A percentile compares a stretch with the other conserved stretches of the same genome.
Conservation (phyloP, 2,797 vertebrate genomes). For the Gadopsis marmoratus region DNA sequence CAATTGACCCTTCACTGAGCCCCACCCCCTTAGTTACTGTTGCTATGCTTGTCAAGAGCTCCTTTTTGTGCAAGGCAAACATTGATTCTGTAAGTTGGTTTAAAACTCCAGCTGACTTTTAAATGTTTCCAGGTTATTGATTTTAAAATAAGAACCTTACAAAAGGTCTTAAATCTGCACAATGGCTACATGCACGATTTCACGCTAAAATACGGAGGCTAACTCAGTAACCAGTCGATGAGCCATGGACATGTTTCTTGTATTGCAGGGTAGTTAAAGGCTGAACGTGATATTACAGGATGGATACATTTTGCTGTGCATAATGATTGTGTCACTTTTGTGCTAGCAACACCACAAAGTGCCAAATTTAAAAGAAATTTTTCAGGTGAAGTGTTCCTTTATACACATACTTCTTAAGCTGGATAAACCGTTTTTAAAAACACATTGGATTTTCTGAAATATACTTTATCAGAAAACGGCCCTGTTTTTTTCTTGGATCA, state of each 20-base stretch:
- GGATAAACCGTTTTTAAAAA: not conserved
- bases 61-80: not conserved
- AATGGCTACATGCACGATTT: not conserved
- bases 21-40: not conserved
- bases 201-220: not conserved
- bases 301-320: not conserved
- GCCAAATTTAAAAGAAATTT: not conserved
- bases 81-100: not conserved
- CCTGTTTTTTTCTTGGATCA: not conserved
- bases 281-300: not conserved
- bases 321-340: not conserved
- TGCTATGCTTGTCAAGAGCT: not conserved
- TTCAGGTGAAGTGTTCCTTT: not conserved
- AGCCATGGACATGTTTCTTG: not conserved
- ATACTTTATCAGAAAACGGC: not conserved
- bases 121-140: not conserved
- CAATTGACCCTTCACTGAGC: too few relatives aligned
- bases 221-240: not conserved
- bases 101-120: not conserved
- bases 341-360: conserved; percentile 3
- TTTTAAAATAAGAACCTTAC: not conserved
- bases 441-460: not conserved
- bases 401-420: not conserved
- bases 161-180: not conserved
- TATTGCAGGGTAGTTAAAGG: not conserved